These are phyloP conservation scores for Buteo buteo DNA, from an alignment of 2,113 vertebrate genomes.

Conservation along the genomic window DNA sequence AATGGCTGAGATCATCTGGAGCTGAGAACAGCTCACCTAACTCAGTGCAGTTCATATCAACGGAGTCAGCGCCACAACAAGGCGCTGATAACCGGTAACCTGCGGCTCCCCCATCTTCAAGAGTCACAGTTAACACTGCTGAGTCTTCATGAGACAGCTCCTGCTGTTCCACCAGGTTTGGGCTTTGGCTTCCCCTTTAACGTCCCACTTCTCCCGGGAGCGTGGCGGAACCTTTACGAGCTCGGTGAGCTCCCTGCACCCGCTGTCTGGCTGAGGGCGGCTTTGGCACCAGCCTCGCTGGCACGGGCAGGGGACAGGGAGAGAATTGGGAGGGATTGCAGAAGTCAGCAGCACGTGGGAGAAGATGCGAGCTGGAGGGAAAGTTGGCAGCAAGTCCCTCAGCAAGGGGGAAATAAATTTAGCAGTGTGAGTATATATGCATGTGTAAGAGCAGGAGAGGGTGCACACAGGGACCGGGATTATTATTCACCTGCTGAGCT, in stretches of 20 bases:
- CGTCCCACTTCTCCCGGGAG: neutral
- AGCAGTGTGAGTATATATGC: neutral
- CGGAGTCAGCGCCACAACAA: neutral
- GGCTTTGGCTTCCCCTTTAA: neutral
- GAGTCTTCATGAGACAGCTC: neutral
- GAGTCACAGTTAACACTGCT: neutral
- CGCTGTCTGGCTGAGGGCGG: neutral
- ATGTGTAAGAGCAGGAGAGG: neutral
- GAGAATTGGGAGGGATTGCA: neutral
- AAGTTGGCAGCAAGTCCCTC: neutral
- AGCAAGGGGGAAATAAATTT: neutral
- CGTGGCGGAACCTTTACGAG: neutral
- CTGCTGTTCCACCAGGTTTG: neutral
- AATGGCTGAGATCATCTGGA: neutral
- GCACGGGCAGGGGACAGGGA: neutral
- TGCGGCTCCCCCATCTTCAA: neutral
- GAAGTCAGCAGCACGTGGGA: neutral
- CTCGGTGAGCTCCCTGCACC: accelerated
- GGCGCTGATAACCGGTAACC: neutral
- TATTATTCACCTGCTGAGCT: neutral
- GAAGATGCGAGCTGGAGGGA: neutral
- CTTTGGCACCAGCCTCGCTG: neutral
- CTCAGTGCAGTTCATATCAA: neutral
- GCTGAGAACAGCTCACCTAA: neutral
- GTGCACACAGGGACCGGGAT: neutral